Percentiles rank a stretch among this genome's conserved stretches.
phyloP scores from a whole-genome alignment of 2,113 vertebrate species.

The Caloenas nicobarica region DNA sequence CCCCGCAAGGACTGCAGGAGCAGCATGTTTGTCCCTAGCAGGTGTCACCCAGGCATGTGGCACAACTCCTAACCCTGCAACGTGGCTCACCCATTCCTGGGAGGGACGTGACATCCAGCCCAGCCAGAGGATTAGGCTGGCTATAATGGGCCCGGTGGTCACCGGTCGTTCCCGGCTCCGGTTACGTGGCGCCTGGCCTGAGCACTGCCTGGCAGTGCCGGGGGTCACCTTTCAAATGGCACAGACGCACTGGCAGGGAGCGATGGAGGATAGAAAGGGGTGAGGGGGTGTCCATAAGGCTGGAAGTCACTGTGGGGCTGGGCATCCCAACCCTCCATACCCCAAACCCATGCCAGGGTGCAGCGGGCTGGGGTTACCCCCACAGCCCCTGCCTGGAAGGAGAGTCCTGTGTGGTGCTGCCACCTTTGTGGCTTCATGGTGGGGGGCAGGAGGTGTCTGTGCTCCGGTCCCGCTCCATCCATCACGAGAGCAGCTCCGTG shows the following conservation, averaged over 20 bases:
- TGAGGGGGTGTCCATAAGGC: background rate
- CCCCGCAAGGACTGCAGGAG: rapidly evolving
- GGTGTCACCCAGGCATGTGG: background rate
- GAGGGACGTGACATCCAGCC: background rate
- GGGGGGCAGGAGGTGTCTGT: background rate
- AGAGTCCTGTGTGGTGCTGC: rapidly evolving
- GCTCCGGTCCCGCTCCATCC: background rate
- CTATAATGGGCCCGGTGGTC: background rate
- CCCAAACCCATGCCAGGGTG: background rate
- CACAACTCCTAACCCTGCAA: background rate
- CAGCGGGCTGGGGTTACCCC: background rate
- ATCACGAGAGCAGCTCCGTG: background rate
- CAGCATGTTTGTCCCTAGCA: background rate
- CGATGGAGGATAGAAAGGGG: background rate
- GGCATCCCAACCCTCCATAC: background rate
- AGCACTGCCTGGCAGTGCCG: rapidly evolving
- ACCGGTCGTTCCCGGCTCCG: background rate
- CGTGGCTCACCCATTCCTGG: rapidly evolving
- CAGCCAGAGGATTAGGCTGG: background rate
- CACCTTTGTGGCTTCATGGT: rapidly evolving
- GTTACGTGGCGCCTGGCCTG: background rate
- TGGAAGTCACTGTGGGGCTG: background rate
- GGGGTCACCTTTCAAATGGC: conserved; percentile 16
- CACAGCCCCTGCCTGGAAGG: rapidly evolving
- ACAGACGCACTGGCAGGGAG: background rate